phyloP scores from a whole-genome alignment of 2,888 invertebrate species.

The Unio delphinus region DNA sequence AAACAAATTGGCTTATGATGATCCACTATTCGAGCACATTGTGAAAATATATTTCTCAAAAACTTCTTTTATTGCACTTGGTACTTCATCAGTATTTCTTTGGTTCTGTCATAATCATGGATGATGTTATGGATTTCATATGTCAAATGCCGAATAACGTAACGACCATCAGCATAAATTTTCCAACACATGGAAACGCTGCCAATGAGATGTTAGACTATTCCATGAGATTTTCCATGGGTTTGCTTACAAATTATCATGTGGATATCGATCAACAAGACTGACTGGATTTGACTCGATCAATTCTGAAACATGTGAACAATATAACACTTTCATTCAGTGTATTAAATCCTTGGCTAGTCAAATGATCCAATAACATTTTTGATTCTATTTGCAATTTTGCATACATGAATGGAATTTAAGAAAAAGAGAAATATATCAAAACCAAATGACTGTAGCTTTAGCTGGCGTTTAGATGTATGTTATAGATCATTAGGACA shows the following conservation, averaged over 20 bases:
- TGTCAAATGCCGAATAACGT: constrained; percentile 18
- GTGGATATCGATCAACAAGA: constrained; percentile 13
- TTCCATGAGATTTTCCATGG: constrained; percentile 25
- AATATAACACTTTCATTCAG: constrained; percentile 19
- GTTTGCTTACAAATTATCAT: constrained; percentile 19
- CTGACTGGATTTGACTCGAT: constrained; percentile 18
- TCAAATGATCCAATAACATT: constrained; percentile 15
- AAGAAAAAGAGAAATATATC: constrained; percentile 4
- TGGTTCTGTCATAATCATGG: constrained; percentile 16
- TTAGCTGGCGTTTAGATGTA: constrained; percentile 4
- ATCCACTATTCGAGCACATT: constrained; percentile 8
- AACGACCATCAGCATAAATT: constrained; percentile 23
- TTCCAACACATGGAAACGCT: constrained; percentile 13
- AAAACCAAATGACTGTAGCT: constrained; percentile 8
- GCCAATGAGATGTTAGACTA: constrained; percentile 10
- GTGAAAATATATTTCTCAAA: constrained; percentile 11
- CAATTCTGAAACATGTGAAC: constrained; percentile 25
- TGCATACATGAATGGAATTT: constrained; percentile 21
- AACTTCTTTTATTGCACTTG: constrained; percentile 9
- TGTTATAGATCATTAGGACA: no score
- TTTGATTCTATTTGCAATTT: constrained; percentile 17
- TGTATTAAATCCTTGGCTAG: constrained; percentile 10
- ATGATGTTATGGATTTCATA: constrained; percentile 24
- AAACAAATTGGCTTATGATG: constrained; percentile 16
- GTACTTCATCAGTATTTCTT: constrained; percentile 12